These are phyloP conservation scores for Atherinosoma microstoma DNA, from an alignment of 2,797 vertebrate species.

Conservation along the genomic window DNA sequence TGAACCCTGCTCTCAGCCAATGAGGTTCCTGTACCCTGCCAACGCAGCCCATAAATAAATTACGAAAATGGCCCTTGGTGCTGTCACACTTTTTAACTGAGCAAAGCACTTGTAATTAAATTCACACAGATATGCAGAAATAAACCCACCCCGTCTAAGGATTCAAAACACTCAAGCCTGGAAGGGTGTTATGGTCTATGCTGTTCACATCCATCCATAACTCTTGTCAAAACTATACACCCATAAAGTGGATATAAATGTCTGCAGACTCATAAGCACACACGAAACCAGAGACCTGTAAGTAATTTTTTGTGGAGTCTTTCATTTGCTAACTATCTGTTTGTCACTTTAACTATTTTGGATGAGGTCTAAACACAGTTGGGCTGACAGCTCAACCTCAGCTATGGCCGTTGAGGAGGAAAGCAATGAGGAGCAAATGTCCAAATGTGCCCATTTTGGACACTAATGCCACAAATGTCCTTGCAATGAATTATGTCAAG, in stretches of 20 bases:
- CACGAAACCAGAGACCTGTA: constrained; percentile 67
- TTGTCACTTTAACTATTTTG: constrained; percentile 77
- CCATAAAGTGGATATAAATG: constrained; percentile 70
- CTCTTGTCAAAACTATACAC: constrained; percentile 61
- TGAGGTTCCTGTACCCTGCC: constrained; percentile 64
- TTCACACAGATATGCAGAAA: constrained; percentile 79
- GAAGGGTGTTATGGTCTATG: constrained; percentile 61
- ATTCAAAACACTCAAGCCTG: constrained; percentile 69
- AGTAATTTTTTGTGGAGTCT: constrained; percentile 76
- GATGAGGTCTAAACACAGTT: constrained; percentile 68
- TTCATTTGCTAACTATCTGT: constrained; percentile 80
- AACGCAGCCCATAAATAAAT: constrained; percentile 78
- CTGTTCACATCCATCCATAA: constrained; percentile 68
- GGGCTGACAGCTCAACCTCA: constrained; percentile 72
- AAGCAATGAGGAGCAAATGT: constrained; percentile 62
- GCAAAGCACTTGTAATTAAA: constrained; percentile 80
- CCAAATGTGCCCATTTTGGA: constrained; percentile 62
- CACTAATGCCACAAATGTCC: constrained; percentile 47
- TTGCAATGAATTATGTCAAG: constrained; percentile 52
- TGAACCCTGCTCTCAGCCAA: constrained; percentile 70
- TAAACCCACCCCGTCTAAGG: constrained; percentile 68
- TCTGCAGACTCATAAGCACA: constrained; percentile 65
- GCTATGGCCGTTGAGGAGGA: constrained; percentile 74
- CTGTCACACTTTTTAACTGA: constrained; percentile 73
- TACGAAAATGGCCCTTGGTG: constrained; percentile 68